phyloP scores from a whole-genome alignment of 1,140 invertebrate species.

The Rhagoletis pomonella region DNA sequence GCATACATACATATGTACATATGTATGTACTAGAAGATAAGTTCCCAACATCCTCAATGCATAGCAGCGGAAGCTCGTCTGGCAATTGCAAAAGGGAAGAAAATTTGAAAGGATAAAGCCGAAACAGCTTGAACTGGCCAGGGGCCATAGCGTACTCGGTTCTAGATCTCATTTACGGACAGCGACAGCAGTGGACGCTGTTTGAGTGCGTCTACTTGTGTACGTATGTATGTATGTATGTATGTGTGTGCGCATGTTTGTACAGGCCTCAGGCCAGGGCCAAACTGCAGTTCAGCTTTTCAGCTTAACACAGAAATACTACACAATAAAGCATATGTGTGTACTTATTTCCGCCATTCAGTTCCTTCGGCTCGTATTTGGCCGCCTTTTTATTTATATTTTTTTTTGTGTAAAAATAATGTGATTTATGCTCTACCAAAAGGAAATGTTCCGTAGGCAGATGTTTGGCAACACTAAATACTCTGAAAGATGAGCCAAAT shows the following conservation, averaged over 20 bases:
- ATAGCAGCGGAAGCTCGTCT: too few species aligned
- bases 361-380: neutral
- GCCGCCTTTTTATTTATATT: neutral
- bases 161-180: neutral
- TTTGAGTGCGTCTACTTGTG: too few species aligned
- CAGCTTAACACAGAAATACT: too few species aligned
- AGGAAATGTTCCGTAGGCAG: constrained; percentile 48
- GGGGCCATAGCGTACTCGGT: neutral
- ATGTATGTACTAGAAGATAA: too few species aligned
- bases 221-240: neutral
- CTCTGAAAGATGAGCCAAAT: constrained; percentile 35
- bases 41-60: too few species aligned
- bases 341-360: constrained; percentile 21
- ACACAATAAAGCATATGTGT: neutral
- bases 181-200: neutral
- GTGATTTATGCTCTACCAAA: constrained; percentile 39
- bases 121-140: constrained; percentile 16
- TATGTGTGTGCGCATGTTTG: neutral
- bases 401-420: constrained; percentile 17
- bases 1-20: neutral
- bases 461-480: constrained; percentile 29
- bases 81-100: neutral
- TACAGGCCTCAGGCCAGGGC: neutral
- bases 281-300: neutral
- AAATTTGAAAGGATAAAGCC: neutral